These are phyloP conservation scores for Corythornis madagascariensis DNA, from an alignment of 2,113 vertebrate species.

Conservation along the genomic window DNA sequence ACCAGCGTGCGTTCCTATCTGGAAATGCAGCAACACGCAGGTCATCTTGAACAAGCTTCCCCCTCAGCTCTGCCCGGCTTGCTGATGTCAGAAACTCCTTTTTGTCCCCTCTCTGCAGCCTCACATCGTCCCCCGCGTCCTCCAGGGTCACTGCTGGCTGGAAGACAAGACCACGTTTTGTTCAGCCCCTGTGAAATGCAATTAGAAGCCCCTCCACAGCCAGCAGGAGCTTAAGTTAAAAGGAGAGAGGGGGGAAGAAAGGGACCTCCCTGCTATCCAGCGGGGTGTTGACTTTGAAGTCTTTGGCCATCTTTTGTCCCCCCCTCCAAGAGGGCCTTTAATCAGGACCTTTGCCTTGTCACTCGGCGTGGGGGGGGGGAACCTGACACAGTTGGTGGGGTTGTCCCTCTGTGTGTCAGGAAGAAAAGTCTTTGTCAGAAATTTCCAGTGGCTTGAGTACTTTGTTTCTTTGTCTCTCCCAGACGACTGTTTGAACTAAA, in stretches of 20 bases:
- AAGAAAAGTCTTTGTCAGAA: constrained; percentile 82
- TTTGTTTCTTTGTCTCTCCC: constrained; percentile 75
- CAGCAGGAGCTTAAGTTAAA: constrained; percentile 66
- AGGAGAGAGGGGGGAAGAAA: constrained; percentile 38
- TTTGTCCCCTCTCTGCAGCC: constrained; percentile 48
- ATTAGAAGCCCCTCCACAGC: constrained; percentile 76
- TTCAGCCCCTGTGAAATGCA: constrained; percentile 78
- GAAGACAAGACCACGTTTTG: constrained; percentile 78
- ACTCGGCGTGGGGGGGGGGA: constrained; percentile 7
- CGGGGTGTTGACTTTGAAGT: constrained; percentile 82
- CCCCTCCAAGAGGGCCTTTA: constrained; percentile 77
- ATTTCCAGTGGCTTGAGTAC: constrained; percentile 76
- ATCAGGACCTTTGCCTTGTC: constrained; percentile 79
- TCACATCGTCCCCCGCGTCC: neutral
- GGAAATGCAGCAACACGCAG: neutral
- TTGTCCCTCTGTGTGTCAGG: constrained; percentile 67
- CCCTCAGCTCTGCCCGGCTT: neutral
- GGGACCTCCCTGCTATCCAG: constrained; percentile 78
- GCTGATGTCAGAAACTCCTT: constrained; percentile 1
- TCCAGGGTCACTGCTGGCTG: constrained; percentile 51
- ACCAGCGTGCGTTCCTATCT: neutral
- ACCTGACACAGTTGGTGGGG: constrained; percentile 59
- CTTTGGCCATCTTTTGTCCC: constrained; percentile 73
- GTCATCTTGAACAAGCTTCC: neutral
- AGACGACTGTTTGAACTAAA: constrained; percentile 70